These are phyloP conservation scores for Pseudonaja textilis DNA, from an alignment of 2,113 vertebrate genomes.

Conservation along the genomic window DNA sequence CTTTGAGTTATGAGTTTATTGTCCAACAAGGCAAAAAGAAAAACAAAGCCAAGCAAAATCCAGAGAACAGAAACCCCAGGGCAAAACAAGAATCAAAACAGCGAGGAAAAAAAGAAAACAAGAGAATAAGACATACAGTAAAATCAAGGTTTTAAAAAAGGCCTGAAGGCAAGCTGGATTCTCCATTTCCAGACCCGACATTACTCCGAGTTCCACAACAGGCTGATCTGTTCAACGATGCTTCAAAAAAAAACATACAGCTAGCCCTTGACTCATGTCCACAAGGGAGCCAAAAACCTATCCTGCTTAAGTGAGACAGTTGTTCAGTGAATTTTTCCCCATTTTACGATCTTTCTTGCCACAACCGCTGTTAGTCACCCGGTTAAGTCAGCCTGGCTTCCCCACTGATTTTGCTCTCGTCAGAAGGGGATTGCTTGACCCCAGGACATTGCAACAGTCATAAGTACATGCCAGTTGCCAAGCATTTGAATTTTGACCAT, in stretches of 20 bases:
- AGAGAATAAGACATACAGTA: no score
- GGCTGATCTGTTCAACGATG: background rate
- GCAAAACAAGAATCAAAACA: background rate
- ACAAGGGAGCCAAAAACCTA: background rate
- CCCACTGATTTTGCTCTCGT: no score
- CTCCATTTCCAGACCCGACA: background rate
- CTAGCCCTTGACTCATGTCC: no score
- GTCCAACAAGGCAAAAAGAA: background rate
- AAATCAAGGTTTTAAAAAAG: background rate
- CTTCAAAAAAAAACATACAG: background rate
- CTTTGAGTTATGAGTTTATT: background rate
- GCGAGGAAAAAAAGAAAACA: no score
- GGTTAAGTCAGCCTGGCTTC: background rate
- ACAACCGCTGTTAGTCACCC: no score
- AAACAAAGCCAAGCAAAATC: background rate
- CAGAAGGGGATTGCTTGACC: background rate
- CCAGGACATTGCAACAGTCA: background rate
- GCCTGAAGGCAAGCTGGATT: rapidly evolving
- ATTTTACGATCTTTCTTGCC: background rate
- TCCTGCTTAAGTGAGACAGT: background rate
- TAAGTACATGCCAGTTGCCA: no score
- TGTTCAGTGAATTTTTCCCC: background rate
- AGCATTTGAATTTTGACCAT: background rate
- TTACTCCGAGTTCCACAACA: background rate
- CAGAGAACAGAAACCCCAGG: background rate